phyloP scores from a whole-genome alignment of 2,113 vertebrate genomes.

The Hoplias malabaricus region DNA sequence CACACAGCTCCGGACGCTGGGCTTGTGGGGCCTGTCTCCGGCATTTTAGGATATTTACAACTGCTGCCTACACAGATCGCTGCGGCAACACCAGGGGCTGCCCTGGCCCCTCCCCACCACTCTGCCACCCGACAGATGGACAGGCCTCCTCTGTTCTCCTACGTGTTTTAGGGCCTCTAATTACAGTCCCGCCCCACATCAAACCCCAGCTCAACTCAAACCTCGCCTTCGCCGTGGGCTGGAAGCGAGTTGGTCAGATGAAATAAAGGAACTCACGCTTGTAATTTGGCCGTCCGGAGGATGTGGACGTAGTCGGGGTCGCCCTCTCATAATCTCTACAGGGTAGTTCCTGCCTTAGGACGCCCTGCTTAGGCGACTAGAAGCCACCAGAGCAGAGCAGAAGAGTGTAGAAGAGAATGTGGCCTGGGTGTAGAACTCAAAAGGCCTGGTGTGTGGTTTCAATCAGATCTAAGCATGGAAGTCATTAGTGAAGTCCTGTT shows the following conservation, averaged over 20 bases:
- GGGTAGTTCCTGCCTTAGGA: constrained; percentile 12
- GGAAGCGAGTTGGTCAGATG: constrained; percentile 73
- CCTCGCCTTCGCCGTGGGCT: constrained; percentile 69
- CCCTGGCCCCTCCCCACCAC: constrained; percentile 50
- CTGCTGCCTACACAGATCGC: constrained; percentile 51
- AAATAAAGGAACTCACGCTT: constrained; percentile 67
- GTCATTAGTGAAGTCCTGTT: constrained; percentile 70
- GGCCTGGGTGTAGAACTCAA: constrained; percentile 71
- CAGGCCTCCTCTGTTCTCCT: constrained; percentile 54
- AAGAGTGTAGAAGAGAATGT: constrained; percentile 46
- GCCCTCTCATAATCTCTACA: constrained; percentile 35
- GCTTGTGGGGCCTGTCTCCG: constrained; percentile 39
- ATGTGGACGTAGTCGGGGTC: constrained; percentile 59
- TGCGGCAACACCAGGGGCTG: constrained; percentile 47
- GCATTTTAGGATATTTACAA: constrained; percentile 51
- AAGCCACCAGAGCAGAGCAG: constrained; percentile 49
- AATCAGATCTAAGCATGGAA: constrained; percentile 77
- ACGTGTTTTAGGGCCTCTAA: constrained; percentile 72
- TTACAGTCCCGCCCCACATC: constrained; percentile 76
- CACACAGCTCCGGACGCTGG: not conserved
- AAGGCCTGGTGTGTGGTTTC: constrained; percentile 81
- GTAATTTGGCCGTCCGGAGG: constrained; percentile 67
- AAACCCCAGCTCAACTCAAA: constrained; percentile 71
- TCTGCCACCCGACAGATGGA: constrained; percentile 75
- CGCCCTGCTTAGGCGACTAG: constrained; percentile 13